Evolutionary conservation across 2,888 invertebrate species (phyloP).

Genomic region (Dione juno): DNA sequence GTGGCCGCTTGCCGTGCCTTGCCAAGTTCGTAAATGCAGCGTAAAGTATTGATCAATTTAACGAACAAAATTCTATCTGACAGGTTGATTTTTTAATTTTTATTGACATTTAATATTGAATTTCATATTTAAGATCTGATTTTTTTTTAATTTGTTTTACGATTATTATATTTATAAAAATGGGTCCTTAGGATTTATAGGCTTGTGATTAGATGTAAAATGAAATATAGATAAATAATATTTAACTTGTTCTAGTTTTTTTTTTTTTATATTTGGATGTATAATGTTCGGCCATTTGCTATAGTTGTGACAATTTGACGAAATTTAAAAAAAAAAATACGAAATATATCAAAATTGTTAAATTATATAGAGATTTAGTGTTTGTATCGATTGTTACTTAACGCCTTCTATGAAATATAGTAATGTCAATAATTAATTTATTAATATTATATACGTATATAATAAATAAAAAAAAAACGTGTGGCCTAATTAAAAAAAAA

Average conservation of each 20-base stretch:
- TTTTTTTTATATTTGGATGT: slow-evolving; percentile 9
- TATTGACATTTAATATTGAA: neutral
- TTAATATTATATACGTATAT: neutral
- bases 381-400: slow-evolving; percentile 26
- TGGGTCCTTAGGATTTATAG: slow-evolving; percentile 15
- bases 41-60: neutral
- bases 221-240: slow-evolving; percentile 6
- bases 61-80: slow-evolving; percentile 7
- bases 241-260: slow-evolving; percentile 5
- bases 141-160: neutral
- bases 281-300: neutral
- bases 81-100: neutral
- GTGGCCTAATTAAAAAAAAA: slow-evolving; percentile 6
- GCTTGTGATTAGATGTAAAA: slow-evolving; percentile 25
- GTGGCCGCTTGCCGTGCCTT: too few relatives aligned
- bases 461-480: neutral
- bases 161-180: neutral
- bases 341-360: slow-evolving; percentile 1
- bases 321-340: neutral
- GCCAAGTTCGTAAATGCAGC: too few relatives aligned
- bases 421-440: slow-evolving; percentile 8
- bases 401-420: slow-evolving; percentile 13
- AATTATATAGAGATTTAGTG: slow-evolving; percentile 14
- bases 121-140: slow-evolving; percentile 12
- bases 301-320: slow-evolving; percentile 18